A percentile compares a stretch with the other conserved stretches of the same genome.
Evolutionary conservation across 2,797 vertebrate species (phyloP).

Genomic region (Cichlasoma orientale): DNA sequence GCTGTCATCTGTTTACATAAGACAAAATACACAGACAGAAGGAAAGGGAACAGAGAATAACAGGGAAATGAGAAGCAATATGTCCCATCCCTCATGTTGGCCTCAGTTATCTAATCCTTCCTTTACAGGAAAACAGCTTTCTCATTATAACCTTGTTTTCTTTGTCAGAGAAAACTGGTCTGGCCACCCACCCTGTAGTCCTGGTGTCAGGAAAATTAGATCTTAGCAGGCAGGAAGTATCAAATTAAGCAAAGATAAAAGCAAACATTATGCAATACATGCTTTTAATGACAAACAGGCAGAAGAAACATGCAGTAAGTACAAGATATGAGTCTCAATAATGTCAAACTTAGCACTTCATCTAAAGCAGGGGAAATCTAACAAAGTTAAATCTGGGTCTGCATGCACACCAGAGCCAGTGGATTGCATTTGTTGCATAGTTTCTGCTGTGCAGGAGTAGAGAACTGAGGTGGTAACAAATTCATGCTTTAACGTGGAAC

Average conservation of each 20-base stretch:
- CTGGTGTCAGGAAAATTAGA: conserved; percentile 48
- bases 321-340: background rate
- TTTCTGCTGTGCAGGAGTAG: background rate
- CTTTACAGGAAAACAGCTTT: conserved; percentile 34
- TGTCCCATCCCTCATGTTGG: conserved; percentile 7
- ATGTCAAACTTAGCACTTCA: background rate
- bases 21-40: conserved; percentile 1
- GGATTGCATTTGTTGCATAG: background rate
- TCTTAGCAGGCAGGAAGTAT: conserved; percentile 33
- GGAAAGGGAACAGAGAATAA: background rate
- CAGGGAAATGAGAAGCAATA: background rate
- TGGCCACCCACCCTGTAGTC: conserved; percentile 34
- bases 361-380: background rate
- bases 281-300: conserved; percentile 17
- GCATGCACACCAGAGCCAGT: conserved; percentile 2
- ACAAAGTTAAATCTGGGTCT: background rate
- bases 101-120: conserved; percentile 51
- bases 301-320: background rate
- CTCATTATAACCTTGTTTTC: conserved; percentile 37
- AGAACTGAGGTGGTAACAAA: background rate
- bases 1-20: background rate
- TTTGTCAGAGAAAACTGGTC: conserved; percentile 37
- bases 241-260: conserved; percentile 46
- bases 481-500: background rate
- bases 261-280: conserved; percentile 5